These are phyloP conservation scores for Altica lythri DNA, from an alignment of 2,888 invertebrate species.

Conservation along the genomic window DNA sequence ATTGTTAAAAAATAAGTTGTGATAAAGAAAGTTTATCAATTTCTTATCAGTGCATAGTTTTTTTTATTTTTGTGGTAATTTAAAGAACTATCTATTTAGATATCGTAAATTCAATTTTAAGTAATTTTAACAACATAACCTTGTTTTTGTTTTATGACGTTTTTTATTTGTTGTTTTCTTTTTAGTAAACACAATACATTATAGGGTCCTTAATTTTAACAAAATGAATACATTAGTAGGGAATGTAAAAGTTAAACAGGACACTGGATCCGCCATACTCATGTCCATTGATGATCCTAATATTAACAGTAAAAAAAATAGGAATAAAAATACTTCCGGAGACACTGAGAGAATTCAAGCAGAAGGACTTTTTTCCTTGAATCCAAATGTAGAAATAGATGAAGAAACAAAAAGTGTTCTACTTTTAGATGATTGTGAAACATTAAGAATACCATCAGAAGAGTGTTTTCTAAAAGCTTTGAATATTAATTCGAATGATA, in stretches of 20 bases:
- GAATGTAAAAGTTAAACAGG: slow-evolving; percentile 34
- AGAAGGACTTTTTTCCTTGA: slow-evolving; percentile 38
- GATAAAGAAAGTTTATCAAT: not conserved
- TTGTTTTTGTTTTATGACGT: slow-evolving; percentile 4
- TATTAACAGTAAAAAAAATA: slow-evolving; percentile 31
- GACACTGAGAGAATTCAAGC: not conserved
- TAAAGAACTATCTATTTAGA: not conserved
- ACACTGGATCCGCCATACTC: slow-evolving; percentile 43
- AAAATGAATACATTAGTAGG: slow-evolving; percentile 36
- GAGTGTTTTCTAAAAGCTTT: slow-evolving; percentile 62
- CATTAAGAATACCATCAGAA: slow-evolving; percentile 62
- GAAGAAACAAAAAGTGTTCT: slow-evolving; percentile 58
- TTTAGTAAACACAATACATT: slow-evolving; percentile 29
- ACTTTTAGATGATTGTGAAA: slow-evolving; percentile 67
- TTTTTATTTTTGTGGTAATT: not conserved
- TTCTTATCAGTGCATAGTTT: not conserved
- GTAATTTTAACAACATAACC: not conserved
- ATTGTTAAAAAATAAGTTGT: not conserved
- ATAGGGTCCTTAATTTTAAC: slow-evolving; percentile 29
- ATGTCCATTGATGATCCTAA: slow-evolving; percentile 49
- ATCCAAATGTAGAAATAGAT: slow-evolving; percentile 37
- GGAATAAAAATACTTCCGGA: slow-evolving; percentile 17
- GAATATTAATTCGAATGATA: slow-evolving; percentile 58
- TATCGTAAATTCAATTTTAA: not conserved
- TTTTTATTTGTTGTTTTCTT: slow-evolving; percentile 5